phyloP scores from a whole-genome alignment of 2,797 vertebrate genomes.

The Bucorvus abyssinicus region DNA sequence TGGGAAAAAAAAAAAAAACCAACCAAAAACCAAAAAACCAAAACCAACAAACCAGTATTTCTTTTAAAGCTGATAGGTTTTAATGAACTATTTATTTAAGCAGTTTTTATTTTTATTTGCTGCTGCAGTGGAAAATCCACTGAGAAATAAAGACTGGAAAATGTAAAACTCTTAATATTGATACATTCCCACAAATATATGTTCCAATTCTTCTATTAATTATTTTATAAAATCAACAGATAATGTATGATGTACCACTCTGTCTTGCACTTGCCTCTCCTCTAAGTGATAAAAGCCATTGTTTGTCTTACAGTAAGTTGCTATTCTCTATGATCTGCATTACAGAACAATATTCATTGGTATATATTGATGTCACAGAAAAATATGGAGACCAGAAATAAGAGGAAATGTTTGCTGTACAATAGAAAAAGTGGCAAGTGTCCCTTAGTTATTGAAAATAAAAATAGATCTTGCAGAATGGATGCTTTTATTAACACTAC shows the following conservation, averaged over 20 bases:
- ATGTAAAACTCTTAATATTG: neutral
- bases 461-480: neutral
- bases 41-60: neutral
- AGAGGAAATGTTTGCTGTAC: neutral
- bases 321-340: neutral
- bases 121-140: neutral
- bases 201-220: neutral
- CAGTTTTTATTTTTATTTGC: neutral
- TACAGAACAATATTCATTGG: neutral
- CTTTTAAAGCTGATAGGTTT: conserved; percentile 1
- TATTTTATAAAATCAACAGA: neutral
- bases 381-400: neutral
- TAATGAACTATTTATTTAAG: conserved; percentile 6
- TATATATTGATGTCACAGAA: neutral
- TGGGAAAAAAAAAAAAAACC: neutral
- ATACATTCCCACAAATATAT: neutral
- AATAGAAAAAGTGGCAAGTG: neutral
- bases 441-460: neutral
- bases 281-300: neutral
- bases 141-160: neutral
- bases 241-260: neutral
- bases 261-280: neutral
- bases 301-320: neutral
- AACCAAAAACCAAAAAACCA: neutral
- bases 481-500: neutral